These are phyloP conservation scores for Dromococcyx pavoninus DNA, from an alignment of 2,797 vertebrate species.

Conservation along the genomic window DNA sequence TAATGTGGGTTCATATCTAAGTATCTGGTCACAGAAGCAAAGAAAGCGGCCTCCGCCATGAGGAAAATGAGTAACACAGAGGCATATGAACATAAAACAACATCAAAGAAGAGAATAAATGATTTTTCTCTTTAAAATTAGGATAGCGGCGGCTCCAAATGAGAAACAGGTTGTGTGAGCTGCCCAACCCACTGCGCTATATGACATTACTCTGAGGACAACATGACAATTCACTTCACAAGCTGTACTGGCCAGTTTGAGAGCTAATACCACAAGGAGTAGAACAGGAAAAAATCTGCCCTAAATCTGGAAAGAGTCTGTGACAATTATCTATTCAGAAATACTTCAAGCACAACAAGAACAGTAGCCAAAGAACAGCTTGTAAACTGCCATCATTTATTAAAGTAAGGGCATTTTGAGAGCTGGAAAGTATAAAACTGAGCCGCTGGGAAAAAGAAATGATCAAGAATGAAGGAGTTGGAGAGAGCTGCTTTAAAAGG, in stretches of 20 bases:
- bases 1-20: not conserved
- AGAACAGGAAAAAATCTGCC: not conserved
- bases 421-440: not conserved
- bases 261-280: not conserved
- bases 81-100: not conserved
- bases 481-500: not conserved
- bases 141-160: not conserved
- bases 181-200: not conserved
- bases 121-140: not conserved
- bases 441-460: not conserved
- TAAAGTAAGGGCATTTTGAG: slow-evolving; percentile 2
- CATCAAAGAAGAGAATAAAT: not conserved
- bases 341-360: not conserved
- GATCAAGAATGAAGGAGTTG: not conserved
- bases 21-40: not conserved
- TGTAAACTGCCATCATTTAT: slow-evolving; percentile 13
- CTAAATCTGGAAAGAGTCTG: not conserved
- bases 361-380: not conserved
- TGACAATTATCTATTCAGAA: slow-evolving; percentile 34
- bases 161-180: not conserved
- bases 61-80: not conserved
- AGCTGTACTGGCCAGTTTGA: not conserved
- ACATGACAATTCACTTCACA: rapidly evolving
- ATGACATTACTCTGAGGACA: not conserved
- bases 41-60: not conserved